These are phyloP conservation scores for Anguilla marmorata DNA, from an alignment of 2,797 vertebrate species.

Conservation along the genomic window DNA sequence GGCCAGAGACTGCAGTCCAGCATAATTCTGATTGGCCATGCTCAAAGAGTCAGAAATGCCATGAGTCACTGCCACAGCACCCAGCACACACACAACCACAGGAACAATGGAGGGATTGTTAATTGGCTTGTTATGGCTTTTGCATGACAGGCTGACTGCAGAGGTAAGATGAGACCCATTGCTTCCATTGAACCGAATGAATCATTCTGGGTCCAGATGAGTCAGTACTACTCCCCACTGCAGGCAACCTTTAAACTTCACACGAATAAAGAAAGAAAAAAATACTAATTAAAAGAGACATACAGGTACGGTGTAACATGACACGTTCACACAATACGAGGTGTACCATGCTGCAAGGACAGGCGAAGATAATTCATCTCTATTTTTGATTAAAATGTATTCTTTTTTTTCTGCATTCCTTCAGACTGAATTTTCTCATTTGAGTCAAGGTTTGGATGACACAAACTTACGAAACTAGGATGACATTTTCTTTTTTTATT, in stretches of 20 bases:
- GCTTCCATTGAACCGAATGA: too few relatives aligned
- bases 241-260: neutral
- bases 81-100: neutral
- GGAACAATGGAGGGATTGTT: neutral
- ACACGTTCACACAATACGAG: too few relatives aligned
- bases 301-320: too few relatives aligned
- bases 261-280: neutral
- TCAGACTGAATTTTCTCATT: constrained; percentile 28
- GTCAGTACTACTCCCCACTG: too few relatives aligned
- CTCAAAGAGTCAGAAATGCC: neutral
- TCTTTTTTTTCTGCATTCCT: constrained; percentile 22
- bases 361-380: neutral
- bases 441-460: constrained; percentile 12
- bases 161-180: too few relatives aligned
- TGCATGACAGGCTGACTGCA: too few relatives aligned
- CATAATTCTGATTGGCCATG: neutral
- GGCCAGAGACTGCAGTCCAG: neutral
- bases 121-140: neutral
- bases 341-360: too few relatives aligned
- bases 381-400: neutral
- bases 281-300: neutral
- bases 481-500: constrained; percentile 17
- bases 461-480: neutral
- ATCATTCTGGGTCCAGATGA: too few relatives aligned
- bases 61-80: neutral